Base-by-base conservation (phyloP, 2,888 invertebrate genomes). In the Thelaira solivaga region DNA sequence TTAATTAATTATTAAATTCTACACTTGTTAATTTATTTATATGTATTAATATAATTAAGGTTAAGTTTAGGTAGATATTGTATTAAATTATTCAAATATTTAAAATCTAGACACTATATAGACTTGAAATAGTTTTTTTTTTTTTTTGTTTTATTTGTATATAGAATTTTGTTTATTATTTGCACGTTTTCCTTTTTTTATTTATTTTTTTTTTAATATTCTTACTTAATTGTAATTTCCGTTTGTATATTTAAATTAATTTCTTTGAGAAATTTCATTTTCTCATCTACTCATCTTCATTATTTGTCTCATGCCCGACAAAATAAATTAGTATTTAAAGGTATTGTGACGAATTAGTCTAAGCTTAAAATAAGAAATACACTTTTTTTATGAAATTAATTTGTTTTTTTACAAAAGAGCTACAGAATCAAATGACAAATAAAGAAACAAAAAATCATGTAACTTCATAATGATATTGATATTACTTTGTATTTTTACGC, bases 191-290 rank as follows among this genome's bases (percentile, higher is more conserved):
- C 16, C 22, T 22, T 36, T 49, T n/a, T 24, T 8, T 13, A 18
- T 43, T 7, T 31, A 7, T 16, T 29, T 51, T 29, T 11, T 51
- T 18, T 31, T n/a, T n/a, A n/a, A n/a, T n/a, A n/a, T n/a, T n/a
- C n/a, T 20, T 22, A 20, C 39, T 69, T 69, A 69, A 69, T 69
- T 69, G 39, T 31, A 26, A 41, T 59, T 59, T 69, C 69, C 69
- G 59, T 39, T 69, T 29, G 69, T 57, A 13, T n/a, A 57, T 57
- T 59, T 49, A 41, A 69, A 69, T 59, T 69, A 69, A 59, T 69
- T 69, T 69, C 31, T 59, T 51, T 41, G 39, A 59, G 55, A 59
- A 69, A 69, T 49, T 69, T 20, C 47, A 69, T 69, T 69, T 69
- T 69, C 49, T 49, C 41, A 16, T 59, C 11, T n/a, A 45, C 16